Evolutionary conservation across 2,113 vertebrate genomes (phyloP).

Genomic region (Phalacrocorax aristotelis): DNA sequence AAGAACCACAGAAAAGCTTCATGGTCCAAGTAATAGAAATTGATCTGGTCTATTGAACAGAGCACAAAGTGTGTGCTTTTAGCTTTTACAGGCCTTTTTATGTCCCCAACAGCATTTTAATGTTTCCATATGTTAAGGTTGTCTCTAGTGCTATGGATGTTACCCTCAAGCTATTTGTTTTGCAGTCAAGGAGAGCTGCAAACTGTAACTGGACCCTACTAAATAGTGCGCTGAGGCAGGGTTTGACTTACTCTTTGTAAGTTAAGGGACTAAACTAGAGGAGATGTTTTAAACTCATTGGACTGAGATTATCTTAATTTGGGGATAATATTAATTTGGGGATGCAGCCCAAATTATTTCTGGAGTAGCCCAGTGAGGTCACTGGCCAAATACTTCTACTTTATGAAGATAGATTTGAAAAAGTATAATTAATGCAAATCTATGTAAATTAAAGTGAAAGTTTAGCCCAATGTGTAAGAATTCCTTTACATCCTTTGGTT

Average conservation of each 20-base stretch:
- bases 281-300: neutral
- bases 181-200: neutral
- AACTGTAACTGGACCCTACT: neutral
- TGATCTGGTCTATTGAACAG: neutral
- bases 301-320: neutral
- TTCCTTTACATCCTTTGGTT: neutral
- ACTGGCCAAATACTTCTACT: neutral
- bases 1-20: neutral
- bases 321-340: neutral
- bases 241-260: neutral
- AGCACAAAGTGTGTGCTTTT: neutral
- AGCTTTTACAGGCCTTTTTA: neutral
- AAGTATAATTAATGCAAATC: neutral
- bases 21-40: neutral
- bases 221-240: neutral
- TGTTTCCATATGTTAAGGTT: neutral
- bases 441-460: neutral
- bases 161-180: neutral
- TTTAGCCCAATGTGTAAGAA: neutral
- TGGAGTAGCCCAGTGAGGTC: neutral
- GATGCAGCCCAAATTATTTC: neutral
- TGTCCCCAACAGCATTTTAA: neutral
- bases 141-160: neutral
- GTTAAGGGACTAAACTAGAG: neutral
- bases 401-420: neutral